A percentile compares a stretch with the other conserved stretches of the same genome.
These are phyloP conservation scores for Sinocyclocheilus grahami DNA, from an alignment of 2,113 vertebrate genomes.

Conservation along the genomic window DNA sequence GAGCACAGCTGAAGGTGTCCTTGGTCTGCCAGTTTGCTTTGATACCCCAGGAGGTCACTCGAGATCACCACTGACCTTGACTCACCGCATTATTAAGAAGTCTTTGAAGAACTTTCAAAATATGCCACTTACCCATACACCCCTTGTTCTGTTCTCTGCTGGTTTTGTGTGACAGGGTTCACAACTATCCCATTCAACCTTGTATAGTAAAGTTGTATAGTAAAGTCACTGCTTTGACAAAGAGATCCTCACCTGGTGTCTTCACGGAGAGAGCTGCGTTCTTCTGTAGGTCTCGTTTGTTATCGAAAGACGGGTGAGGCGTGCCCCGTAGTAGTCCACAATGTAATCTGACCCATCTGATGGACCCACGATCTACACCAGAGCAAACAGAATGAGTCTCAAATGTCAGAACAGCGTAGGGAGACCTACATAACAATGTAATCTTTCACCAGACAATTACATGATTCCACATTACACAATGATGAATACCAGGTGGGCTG, in stretches of 20 bases:
- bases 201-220: not conserved
- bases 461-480: conserved; percentile 28
- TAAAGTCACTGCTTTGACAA: conserved; percentile 9
- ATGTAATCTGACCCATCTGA: conserved; percentile 96
- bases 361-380: conserved; percentile 90
- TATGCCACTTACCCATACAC: not conserved
- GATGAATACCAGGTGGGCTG: conserved; percentile 44
- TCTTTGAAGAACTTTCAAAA: conserved; percentile 17
- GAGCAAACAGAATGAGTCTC: conserved; percentile 23
- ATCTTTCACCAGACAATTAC: conserved; percentile 44
- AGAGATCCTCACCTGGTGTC: conserved; percentile 33
- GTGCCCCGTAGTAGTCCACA: conserved; percentile 96
- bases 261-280: conserved; percentile 87
- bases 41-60: conserved; percentile 39
- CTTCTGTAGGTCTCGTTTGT: conserved; percentile 94
- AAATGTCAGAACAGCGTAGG: conserved; percentile 24
- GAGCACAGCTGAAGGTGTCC: conserved; percentile 47
- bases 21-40: conserved; percentile 50
- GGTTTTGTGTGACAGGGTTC: conserved; percentile 35
- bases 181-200: not conserved
- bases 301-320: conserved; percentile 87
- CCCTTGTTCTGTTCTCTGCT: not conserved
- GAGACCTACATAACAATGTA: conserved; percentile 38
- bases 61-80: not conserved
- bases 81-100: not conserved